phyloP scores from a whole-genome alignment of 2,113 vertebrate species.

The Pachycephala philippinensis region DNA sequence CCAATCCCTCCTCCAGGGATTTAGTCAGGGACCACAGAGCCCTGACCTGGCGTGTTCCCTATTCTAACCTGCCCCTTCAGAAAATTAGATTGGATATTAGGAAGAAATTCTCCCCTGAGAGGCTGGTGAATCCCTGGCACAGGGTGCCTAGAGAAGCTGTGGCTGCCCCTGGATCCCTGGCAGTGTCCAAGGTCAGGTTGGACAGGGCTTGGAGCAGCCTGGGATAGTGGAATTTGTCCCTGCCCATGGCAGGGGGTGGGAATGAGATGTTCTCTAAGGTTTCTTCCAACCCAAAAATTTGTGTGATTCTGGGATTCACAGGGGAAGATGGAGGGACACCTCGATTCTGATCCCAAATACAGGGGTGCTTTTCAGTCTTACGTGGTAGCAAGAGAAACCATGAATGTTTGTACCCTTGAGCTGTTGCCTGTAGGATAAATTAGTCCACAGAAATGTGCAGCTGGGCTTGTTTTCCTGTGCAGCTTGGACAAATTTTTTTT shows the following conservation, averaged over 20 bases:
- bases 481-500: background rate
- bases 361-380: background rate
- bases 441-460: background rate
- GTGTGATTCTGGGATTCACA: background rate
- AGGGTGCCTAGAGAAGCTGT: background rate
- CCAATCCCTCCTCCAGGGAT: background rate
- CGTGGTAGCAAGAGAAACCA: background rate
- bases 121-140: accelerated
- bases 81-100: background rate
- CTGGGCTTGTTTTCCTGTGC: background rate
- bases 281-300: background rate
- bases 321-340: background rate
- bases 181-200: accelerated
- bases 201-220: accelerated
- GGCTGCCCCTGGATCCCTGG: background rate
- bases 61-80: background rate
- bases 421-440: background rate
- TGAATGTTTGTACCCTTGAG: background rate
- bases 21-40: too few relatives aligned
- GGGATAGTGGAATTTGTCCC: background rate
- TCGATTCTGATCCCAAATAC: accelerated
- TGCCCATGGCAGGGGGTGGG: background rate
- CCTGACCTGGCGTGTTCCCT: background rate
- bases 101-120: background rate
- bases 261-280: background rate